Conservation (phyloP, 2,797 vertebrate species). For the Enteromius mattozi region DNA sequence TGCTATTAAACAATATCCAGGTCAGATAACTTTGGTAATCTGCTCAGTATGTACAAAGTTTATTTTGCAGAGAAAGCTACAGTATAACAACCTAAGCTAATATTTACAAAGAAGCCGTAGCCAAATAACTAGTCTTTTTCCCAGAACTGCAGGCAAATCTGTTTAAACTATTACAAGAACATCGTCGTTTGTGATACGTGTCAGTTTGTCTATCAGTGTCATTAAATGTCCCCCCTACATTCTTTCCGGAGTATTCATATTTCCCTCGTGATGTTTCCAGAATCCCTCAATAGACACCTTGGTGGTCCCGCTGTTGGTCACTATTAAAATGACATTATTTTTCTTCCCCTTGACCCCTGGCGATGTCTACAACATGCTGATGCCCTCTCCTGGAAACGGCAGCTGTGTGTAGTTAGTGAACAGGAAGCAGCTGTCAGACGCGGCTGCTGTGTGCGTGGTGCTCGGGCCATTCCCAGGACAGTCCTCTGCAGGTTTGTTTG, state of each 20-base stretch:
- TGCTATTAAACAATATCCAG: conserved; percentile 79
- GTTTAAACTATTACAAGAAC: conserved; percentile 73
- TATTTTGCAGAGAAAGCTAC: conserved; percentile 74
- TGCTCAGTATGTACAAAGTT: conserved; percentile 80
- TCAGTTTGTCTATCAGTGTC: conserved; percentile 17
- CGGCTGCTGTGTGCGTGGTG: conserved; percentile 60
- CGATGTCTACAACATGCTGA: conserved; percentile 79
- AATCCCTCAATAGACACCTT: conserved; percentile 67
- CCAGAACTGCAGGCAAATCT: conserved; percentile 76
- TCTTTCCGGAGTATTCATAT: not conserved
- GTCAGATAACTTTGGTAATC: conserved; percentile 77
- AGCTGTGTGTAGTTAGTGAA: conserved; percentile 85
- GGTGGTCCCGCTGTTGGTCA: conserved; percentile 81
- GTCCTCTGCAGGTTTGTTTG: conserved; percentile 67
- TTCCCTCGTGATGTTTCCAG: conserved; percentile 33
- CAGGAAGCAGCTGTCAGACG: conserved; percentile 85
- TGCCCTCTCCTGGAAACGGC: conserved; percentile 80
- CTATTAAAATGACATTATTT: conserved; percentile 85
- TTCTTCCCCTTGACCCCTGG: conserved; percentile 82
- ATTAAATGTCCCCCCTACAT: conserved; percentile 17
- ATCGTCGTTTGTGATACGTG: conserved; percentile 18
- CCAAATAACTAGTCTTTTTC: conserved; percentile 75
- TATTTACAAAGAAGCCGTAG: conserved; percentile 77
- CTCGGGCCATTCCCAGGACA: conserved; percentile 8
- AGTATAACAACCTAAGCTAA: conserved; percentile 77